Evolutionary conservation across 2,888 invertebrate species (phyloP).

Genomic region (Heliconius cydno): DNA sequence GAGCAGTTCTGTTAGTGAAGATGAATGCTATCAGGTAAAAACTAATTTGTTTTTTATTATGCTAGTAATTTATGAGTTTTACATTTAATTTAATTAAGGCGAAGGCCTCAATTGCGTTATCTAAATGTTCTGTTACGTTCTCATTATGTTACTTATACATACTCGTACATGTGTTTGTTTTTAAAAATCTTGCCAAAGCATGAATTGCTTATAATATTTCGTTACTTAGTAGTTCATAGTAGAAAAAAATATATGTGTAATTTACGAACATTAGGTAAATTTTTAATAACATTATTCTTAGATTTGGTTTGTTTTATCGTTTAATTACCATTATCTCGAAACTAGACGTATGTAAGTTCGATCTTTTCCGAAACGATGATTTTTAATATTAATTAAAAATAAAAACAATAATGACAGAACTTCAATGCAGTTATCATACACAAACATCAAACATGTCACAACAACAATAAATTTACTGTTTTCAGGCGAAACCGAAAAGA

Average conservation of each 20-base stretch:
- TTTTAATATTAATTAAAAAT: neutral
- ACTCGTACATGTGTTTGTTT: neutral
- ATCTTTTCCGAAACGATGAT: neutral
- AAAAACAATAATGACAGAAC: neutral
- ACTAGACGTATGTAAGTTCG: too few species aligned
- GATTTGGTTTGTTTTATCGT: neutral
- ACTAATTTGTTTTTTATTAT: neutral
- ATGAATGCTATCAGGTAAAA: slow-evolving; percentile 80
- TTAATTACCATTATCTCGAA: neutral
- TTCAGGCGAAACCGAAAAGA: slow-evolving; percentile 75
- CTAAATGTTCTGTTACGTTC: neutral
- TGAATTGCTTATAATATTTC: neutral
- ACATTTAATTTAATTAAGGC: neutral
- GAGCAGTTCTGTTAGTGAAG: slow-evolving; percentile 81
- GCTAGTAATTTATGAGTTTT: neutral
- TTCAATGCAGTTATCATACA: slow-evolving; percentile 24
- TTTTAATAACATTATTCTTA: neutral
- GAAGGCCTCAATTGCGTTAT: slow-evolving; percentile 12
- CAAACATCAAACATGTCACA: slow-evolving; percentile 19
- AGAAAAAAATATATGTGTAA: neutral
- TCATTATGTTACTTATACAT: slow-evolving; percentile 13
- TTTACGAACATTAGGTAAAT: neutral
- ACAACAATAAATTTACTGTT: slow-evolving; percentile 44
- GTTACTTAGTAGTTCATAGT: neutral
- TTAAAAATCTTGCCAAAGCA: neutral